Base-by-base conservation (phyloP, 2,888 invertebrate genomes). In the Trachelus troglodyta region DNA sequence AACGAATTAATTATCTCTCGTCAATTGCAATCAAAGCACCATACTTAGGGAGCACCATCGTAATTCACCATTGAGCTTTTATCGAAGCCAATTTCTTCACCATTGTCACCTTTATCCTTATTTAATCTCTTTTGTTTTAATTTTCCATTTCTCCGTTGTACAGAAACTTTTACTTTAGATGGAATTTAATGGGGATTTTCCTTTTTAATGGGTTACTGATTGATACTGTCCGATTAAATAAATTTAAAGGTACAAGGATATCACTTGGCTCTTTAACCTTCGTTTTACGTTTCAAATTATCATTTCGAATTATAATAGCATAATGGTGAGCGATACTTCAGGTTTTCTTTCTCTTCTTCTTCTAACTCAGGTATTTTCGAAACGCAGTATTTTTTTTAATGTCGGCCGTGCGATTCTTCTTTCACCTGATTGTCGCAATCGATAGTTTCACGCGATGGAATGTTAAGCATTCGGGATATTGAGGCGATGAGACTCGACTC, bases 301-400 rank as follows among this genome's bases (percentile, higher is more conserved):
- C 40, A 75, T 31, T 23, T 4, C 56, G 69, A 77, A 74, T 15
- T 30, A 34, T 77, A 75, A 74, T 78, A 79, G 81, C 81, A 75
- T 75, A 78, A 75, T 76, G 81, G 81, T 77, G 79, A 79, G 73
- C 69, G 69, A 69, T 75, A 73, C 74, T 76, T 78, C 37, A 73
- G 76, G 33, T 75, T 73, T 81, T n/a, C 69, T 37, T 76, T 73
- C 56, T 77, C 34, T 68, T 23, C 69, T 34, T 33, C 69, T 74
- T 69, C n/a, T 34, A 34, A 23, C 76, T 74, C 69, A 76, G 69
- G 76, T 78, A 78, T 73, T 56, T 15, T 56, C 23, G 40, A 56
- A 23, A 15, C 40, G 15, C 40, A 15, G 40, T 40, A 15, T 56
- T 9, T 56, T 56, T 23, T 4, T 6, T 23, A 56, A 56, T 23